Evolutionary conservation across 2,797 vertebrate species (phyloP).

Genomic region (Setipinna tenuifilis): DNA sequence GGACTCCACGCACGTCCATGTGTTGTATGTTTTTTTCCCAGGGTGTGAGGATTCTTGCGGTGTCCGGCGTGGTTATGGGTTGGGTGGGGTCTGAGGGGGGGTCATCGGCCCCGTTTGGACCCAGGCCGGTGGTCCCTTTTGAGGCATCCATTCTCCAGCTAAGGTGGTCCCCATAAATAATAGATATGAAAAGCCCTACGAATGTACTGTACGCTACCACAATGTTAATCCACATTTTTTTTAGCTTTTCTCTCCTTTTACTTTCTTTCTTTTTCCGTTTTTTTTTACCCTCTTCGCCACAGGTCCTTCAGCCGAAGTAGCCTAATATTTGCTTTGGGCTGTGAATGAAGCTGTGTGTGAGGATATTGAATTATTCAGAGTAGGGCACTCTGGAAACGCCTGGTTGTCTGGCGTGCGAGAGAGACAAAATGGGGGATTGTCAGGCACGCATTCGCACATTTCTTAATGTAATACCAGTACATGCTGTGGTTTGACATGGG

Average conservation of each 20-base stretch:
- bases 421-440: slow-evolving; percentile 34
- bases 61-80: slow-evolving; percentile 48
- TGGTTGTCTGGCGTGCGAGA: background rate
- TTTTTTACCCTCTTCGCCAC: background rate
- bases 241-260: background rate
- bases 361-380: slow-evolving; percentile 36
- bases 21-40: slow-evolving; percentile 27
- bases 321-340: slow-evolving; percentile 36
- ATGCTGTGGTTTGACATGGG: slow-evolving; percentile 6
- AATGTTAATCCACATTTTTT: slow-evolving; percentile 13
- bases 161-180: slow-evolving; percentile 53
- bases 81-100: background rate
- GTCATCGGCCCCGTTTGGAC: slow-evolving; percentile 48
- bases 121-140: slow-evolving; percentile 26
- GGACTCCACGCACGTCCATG: background rate
- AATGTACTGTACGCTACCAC: background rate
- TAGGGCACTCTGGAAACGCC: background rate
- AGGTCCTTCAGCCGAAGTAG: slow-evolving; percentile 32
- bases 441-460: slow-evolving; percentile 2
- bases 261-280: slow-evolving; percentile 9
- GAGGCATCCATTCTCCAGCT: slow-evolving; percentile 26
- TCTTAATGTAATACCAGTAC: slow-evolving; percentile 21
- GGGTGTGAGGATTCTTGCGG: slow-evolving; percentile 52
- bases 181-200: slow-evolving; percentile 29
- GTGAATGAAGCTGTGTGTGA: slow-evolving; percentile 4